Evolutionary conservation across 2,888 invertebrate species (phyloP).

Genomic region (Aromia moschata): DNA sequence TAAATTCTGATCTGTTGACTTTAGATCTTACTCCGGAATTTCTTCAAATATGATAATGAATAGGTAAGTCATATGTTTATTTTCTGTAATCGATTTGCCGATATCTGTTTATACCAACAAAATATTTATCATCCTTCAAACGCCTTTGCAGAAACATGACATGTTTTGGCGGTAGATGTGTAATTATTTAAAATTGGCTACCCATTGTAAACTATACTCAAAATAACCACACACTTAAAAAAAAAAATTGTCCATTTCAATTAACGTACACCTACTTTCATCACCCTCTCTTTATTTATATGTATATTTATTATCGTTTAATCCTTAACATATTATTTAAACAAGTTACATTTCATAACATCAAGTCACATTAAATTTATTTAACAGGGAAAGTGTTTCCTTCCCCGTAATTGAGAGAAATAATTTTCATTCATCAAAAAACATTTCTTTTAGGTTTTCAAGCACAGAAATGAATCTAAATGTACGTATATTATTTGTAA

Average conservation of each 20-base stretch:
- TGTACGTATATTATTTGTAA: too few relatives aligned
- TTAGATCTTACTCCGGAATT: constrained; percentile 77
- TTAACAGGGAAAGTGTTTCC: too few relatives aligned
- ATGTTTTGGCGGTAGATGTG: constrained; percentile 8
- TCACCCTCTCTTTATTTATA: too few relatives aligned
- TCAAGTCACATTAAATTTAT: too few relatives aligned
- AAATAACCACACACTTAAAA: constrained; percentile 17
- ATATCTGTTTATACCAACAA: not conserved
- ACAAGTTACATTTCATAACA: too few relatives aligned
- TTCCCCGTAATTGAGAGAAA: too few relatives aligned
- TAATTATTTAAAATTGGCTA: constrained; percentile 11
- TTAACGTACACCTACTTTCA: too few relatives aligned
- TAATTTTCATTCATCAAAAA: too few relatives aligned
- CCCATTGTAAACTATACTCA: constrained; percentile 2
- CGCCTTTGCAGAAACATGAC: not conserved
- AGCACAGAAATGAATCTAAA: too few relatives aligned
- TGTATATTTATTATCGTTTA: not conserved
- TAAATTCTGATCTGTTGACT: constrained; percentile 77
- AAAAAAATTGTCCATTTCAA: constrained; percentile 15
- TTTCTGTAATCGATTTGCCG: constrained; percentile 19
- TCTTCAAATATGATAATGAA: constrained; percentile 74
- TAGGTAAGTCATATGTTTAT: constrained; percentile 65
- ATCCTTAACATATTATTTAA: too few relatives aligned
- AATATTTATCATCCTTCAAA: not conserved
- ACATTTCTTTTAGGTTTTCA: too few relatives aligned